Evolutionary conservation across 2,888 invertebrate genomes (phyloP), one percentile per base, ranked within the genome.

Genomic region (Cheilosia urbana): DNA sequence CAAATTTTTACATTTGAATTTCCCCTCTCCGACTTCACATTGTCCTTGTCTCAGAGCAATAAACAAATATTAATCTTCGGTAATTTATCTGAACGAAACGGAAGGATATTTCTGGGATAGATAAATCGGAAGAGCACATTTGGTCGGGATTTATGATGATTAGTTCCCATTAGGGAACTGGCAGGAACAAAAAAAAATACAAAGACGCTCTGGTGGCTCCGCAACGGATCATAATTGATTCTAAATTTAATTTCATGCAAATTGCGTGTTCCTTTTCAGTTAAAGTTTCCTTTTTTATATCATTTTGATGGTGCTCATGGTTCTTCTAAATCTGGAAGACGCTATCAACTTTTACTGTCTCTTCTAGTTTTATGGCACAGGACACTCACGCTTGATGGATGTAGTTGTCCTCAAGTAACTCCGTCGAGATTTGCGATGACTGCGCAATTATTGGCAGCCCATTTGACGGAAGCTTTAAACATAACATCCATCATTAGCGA

Each of bases 31-130:
- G 42, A n/a, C 34, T 34, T 53, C n/a, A 17, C 15, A 9, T 47
- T 53, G 15, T 37, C 51, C 45, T 17, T 45, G 11, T 34, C 69
- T 55, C 55, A 62, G 69, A 60, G 80, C 76, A 80, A 85, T 85
- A 85, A 85, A 80, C 84, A 80, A 85, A 85, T 85, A 85, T 85
- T 85, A 85, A 85, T 85, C 84, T 85, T 80, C 47, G 30, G 84
- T 85, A 84, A 84, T 84, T 80, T 80, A 85, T 80, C 80, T 80
- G 80, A 80, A 71, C 60, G 71, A 76, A 80, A 62, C 84, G 80
- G 76, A 75, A 79, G 79, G 83, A 84, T 73, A 40, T 69, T 58
- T 45, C 57, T 51, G 30, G 68, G 68, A 58, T 65, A 63, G 69
- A 75, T 73, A 84, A 75, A 75, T 80, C 75, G 75, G 65, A 71